Evolutionary conservation across 2,797 vertebrate species (phyloP), one percentile per base, ranked within the genome.

Genomic region (Monodelphis domestica): DNA sequence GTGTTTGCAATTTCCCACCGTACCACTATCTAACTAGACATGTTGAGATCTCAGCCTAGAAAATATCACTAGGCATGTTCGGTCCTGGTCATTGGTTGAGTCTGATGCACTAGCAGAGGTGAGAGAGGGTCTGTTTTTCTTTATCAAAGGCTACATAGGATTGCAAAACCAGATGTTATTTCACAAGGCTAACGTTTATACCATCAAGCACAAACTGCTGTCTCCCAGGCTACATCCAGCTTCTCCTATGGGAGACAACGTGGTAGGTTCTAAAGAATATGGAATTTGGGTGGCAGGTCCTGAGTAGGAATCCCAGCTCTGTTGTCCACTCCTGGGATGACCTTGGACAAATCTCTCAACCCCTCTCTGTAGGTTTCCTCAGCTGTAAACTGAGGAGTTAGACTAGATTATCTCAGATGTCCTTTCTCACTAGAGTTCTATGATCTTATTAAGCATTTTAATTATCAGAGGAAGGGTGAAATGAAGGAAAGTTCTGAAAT

Each of bases 1-100:
- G 26, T 93, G 90, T 90, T 70, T 89, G 53, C 51, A 12, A 63
- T 95, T 96, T 96, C 96, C 53, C 4, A n/a, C 89, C 93, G 51
- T 15, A 2, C 7, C 2, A 17, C 1, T 50, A 5, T 93, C 30
- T 57, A 56, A 59, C 7, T 24, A n/a, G 50, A 84, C 38, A 29
- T 51, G 50, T 17, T 33, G 14, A 94, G 57, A 63, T 0, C 1
- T 50, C 54, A 15, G 21, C 17, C 24, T 53, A 26, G 38, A 33
- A 51, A 21, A 53, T 57, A 70, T 84, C 2, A 1, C 29, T 12
- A 10, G 63, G 78, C 24, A 28, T 53, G 26, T 57, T 70, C 12
- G 5, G 45, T 33, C 52, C 88, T 17, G 12, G 38, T 78, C 45
- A 54, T 78, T 88, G 87, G 17, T 15, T 17, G 24, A 12, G 12